Percentiles rank a stretch among this genome's conserved stretches.
Evolutionary conservation across 1,140 invertebrate species (phyloP).

Genomic region (Drosophila nannoptera): DNA sequence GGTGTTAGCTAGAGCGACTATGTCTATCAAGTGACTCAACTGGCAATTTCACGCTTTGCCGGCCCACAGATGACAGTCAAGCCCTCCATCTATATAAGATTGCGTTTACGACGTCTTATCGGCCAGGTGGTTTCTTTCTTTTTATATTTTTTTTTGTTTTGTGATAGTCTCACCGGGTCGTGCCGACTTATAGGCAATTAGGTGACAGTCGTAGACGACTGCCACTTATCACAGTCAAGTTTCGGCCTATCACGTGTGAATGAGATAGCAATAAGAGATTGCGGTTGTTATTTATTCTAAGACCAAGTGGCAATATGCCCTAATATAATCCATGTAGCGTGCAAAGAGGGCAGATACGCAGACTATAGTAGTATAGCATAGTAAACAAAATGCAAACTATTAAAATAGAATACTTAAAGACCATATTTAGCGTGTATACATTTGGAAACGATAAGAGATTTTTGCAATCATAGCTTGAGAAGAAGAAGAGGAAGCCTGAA

Average conservation of each 20-base stretch:
- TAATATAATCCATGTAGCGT: constrained; percentile 4
- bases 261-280: constrained; percentile 17
- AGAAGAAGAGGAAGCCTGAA: too few species aligned
- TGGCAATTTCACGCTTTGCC: neutral
- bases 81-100: constrained; percentile 16
- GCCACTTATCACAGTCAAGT: constrained; percentile 18
- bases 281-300: constrained; percentile 24
- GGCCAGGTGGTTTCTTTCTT: neutral
- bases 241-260: constrained; percentile 31
- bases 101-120: constrained; percentile 32
- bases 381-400: neutral
- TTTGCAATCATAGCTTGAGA: too few species aligned
- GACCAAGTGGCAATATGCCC: constrained; percentile 4
- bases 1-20: constrained; percentile 18
- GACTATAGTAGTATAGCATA: too few species aligned
- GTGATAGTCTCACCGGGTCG: constrained; percentile 18
- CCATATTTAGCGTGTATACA: too few species aligned
- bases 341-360: neutral
- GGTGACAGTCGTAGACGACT: constrained; percentile 7
- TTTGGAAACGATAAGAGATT: too few species aligned
- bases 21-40: too few species aligned
- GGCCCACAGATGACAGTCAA: constrained; percentile 16
- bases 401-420: too few species aligned
- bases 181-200: constrained; percentile 33
- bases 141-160: neutral